Base-by-base conservation (phyloP, 1,140 invertebrate genomes). In the Ephestia elutella region DNA sequence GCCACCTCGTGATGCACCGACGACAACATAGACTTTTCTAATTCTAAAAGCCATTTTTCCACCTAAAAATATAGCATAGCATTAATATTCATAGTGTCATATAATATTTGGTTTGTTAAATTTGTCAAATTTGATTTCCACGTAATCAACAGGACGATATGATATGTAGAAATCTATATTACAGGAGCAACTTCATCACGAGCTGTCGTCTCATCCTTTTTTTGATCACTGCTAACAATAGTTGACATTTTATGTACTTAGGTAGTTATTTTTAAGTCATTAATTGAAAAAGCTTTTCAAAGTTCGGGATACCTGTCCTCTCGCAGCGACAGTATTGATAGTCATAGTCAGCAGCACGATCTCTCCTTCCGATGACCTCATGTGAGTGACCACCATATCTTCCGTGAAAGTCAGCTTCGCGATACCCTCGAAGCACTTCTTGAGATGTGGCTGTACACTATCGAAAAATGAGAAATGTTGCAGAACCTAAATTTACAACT, bases 371-470 rank as follows among this genome's bases (percentile, higher is more conserved):
- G 93, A 94, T 4, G 97, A 98, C 75, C 92, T 94, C 93, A 99
- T 98, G 35, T 94, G 92, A 0, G 94, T 97, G 2, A 98, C 95
- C 61, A 98, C 96, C 74, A 97, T 87, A 7, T 93, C 92, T 60
- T 95, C 94, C 0, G 95, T 97, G 78, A 99, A 99, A 20, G 91
- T 92, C 7, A 99, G 84, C 62, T 91, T 94, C 5, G 94, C 94
- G 63, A 99, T 98, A 21, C 97, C 96, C 87, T 97, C 95, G 87
- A 98, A 99, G 82, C 97, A 98, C 78, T 99, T 99, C 90, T 98
- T 98, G 55, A 99, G 89, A 91, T 99, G 97, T n/a, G 96, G 97
- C 80, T 99, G 97, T n/a, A 99, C 85, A 17, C 83, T 87, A 49
- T 19, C 65, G 55, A 19, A 57, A 62, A 59, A 66, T 32, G 1